A percentile compares a stretch with the other conserved stretches of the same genome.
Conservation (phyloP, 1,140 invertebrate species). For the Zaprionus ghesquierei region DNA sequence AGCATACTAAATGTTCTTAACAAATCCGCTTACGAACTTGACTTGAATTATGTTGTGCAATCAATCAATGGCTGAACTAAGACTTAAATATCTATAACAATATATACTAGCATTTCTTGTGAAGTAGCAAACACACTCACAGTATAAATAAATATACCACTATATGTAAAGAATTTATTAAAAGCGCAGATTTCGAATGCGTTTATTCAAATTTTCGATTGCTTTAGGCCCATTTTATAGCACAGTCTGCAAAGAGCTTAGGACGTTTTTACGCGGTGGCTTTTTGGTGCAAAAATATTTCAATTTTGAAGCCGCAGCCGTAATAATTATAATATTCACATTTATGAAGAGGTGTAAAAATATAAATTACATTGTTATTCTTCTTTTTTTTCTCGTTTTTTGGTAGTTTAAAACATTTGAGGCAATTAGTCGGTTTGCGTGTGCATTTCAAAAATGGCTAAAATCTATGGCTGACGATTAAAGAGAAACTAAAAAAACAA, state of each 20-base stretch:
- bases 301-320: not conserved
- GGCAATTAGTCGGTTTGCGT: conserved; percentile 62
- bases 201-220: conserved; percentile 59
- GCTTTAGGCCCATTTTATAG: conserved; percentile 44
- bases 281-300: not conserved
- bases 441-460: conserved; percentile 62
- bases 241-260: conserved; percentile 38
- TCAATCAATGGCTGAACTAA: conserved; percentile 36
- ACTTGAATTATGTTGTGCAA: conserved; percentile 40
- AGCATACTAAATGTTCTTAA: conserved; percentile 22
- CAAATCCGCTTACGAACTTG: not conserved
- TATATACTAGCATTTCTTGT: not conserved
- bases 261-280: conserved; percentile 13
- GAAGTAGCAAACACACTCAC: not conserved
- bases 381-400: conserved; percentile 30
- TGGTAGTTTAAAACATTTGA: conserved; percentile 79
- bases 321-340: conserved; percentile 18
- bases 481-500: conserved; percentile 51
- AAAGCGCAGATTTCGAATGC: conserved; percentile 52
- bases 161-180: conserved; percentile 13
- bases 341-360: conserved; percentile 64
- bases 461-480: conserved; percentile 62
- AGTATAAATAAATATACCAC: conserved; percentile 9
- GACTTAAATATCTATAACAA: conserved; percentile 31
- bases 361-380: conserved; percentile 57